These are phyloP conservation scores for Cylas formicarius DNA, from an alignment of 1,140 invertebrate genomes.

Conservation along the genomic window DNA sequence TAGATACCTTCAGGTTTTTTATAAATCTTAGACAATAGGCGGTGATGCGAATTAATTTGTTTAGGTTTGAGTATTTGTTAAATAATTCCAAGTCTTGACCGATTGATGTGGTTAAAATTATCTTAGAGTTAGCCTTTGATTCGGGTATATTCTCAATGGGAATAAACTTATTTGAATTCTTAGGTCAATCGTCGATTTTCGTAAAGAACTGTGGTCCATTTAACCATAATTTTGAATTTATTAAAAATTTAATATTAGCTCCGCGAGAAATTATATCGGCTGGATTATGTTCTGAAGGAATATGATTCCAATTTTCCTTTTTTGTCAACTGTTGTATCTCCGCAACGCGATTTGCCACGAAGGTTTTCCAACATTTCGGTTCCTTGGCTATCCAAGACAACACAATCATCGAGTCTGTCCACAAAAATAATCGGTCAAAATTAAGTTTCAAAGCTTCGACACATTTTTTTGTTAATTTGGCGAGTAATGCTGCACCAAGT, in stretches of 20 bases:
- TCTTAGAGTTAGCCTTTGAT: too few relatives aligned
- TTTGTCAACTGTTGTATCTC: constrained; percentile 29
- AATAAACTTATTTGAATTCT: not conserved
- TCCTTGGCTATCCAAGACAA: constrained; percentile 39
- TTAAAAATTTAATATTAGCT: constrained; percentile 15
- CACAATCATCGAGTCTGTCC: constrained; percentile 41
- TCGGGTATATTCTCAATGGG: too few relatives aligned
- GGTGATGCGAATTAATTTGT: constrained; percentile 3
- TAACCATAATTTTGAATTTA: constrained; percentile 7
- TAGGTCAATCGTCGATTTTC: not conserved
- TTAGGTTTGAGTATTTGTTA: not conserved
- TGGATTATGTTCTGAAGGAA: constrained; percentile 34
- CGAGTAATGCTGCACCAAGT: constrained; percentile 35
- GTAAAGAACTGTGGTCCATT: constrained; percentile 14
- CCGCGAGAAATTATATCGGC: constrained; percentile 35
- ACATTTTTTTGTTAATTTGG: constrained; percentile 19
- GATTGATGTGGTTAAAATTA: too few relatives aligned
- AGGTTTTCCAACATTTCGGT: constrained; percentile 35
- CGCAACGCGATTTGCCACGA: constrained; percentile 39
- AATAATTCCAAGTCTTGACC: constrained; percentile 7
- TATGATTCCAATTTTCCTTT: constrained; percentile 39
- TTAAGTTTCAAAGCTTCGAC: constrained; percentile 20
- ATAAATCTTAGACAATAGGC: constrained; percentile 16
- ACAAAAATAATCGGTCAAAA: constrained; percentile 30
- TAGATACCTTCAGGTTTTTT: not conserved